Conservation (phyloP, 53 echinoderm and acorn worm species). For the Astropecten irregularis region DNA sequence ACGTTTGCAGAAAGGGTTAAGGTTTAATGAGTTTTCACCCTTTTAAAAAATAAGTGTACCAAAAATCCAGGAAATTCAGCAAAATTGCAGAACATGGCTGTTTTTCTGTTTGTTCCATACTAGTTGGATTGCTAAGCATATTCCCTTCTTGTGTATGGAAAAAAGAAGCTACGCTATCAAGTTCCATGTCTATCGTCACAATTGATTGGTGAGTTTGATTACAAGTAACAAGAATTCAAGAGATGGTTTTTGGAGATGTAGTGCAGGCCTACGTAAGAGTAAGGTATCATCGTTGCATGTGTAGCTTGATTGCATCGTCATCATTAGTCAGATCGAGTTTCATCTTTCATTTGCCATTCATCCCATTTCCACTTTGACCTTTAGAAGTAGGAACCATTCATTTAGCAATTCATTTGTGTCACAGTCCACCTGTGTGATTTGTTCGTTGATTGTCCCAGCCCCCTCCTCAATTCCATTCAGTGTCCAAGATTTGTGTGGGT, state of each 20-base stretch:
- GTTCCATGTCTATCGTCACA: neutral
- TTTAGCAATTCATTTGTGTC: neutral
- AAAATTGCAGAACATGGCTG: no score
- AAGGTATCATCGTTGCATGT: neutral
- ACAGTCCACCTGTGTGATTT: neutral
- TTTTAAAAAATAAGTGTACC: no score
- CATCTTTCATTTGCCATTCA: constrained; percentile 19
- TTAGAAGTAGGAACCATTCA: neutral
- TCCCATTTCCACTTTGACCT: constrained; percentile 7
- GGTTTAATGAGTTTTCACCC: no score
- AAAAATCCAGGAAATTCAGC: no score
- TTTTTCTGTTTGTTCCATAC: constrained; percentile 23
- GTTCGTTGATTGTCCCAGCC: neutral
- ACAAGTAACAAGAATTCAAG: no score
- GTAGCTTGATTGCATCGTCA: neutral
- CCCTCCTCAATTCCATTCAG: neutral
- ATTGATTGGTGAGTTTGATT: constrained; percentile 35
- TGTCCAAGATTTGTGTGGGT: no score
- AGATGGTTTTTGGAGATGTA: no score
- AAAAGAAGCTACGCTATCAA: constrained; percentile 1
- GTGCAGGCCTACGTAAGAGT: neutral
- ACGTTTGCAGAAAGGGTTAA: no score
- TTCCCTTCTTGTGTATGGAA: neutral
- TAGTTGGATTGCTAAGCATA: constrained; percentile 18
- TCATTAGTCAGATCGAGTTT: neutral